Base-by-base conservation (phyloP, 2,888 invertebrate species). In the Noctua comes region DNA sequence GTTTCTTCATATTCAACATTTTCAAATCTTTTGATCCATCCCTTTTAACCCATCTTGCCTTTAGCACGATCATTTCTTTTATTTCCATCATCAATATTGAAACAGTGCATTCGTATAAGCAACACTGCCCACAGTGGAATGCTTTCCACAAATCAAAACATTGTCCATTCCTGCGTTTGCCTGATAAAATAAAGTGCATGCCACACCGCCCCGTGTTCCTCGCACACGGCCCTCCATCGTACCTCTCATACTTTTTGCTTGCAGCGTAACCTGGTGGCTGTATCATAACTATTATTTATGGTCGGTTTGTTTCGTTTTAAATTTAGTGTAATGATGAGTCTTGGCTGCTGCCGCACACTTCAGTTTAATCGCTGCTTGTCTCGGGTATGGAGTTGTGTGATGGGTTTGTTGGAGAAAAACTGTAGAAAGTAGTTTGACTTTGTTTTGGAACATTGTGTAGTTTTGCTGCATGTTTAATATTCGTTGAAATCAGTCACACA, bases 251-350 rank as follows among this genome's bases (percentile, higher is more conserved):
- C 90, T 93, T 93, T 93, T 93, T 93, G 91, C 90, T 78, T 90
- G 88, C 92, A 91, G 94, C 95, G 95, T 95, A 95, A 94, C 93
- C 82, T 92, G 93, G 95, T 93, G 93, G 94, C 94, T 86, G 91
- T 89, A 91, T 92, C 93, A 92, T 94, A 93, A 95, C 94, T 94
- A 95, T 93, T 93, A 93, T 94, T 94, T 95, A 95, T 93, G 93
- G 91, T 91, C 91, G 90, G 92, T 94, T 94, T 94, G 93, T 93
- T 94, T 94, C 95, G 91, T 94, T 95, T 95, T 91, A 94, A 95
- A 94, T 94, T 94, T 94, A 92, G 92, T 94, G 91, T 92, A 93
- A 94, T 93, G 93, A 93, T 91, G 92, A 93, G 90, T 91, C 89
- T 88, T 86, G 88, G 88, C 91, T 90, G 88, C 91, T 83, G 88